Evolutionary conservation across 2,797 vertebrate species (phyloP), one percentile per base, ranked within the genome.

Genomic region (Enteromius anoplus): DNA sequence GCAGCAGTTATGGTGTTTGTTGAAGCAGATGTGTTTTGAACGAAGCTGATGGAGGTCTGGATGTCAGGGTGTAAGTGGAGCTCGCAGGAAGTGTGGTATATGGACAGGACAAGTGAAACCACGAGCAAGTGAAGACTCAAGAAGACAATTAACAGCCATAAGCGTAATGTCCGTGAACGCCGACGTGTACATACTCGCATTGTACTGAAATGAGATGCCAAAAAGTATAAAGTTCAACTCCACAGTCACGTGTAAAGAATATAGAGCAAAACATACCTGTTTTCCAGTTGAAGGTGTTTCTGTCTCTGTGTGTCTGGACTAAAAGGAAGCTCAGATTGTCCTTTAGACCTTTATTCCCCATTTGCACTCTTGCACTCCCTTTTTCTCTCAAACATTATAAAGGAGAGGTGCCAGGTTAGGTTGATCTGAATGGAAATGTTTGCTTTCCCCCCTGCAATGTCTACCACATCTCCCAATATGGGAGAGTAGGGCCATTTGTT

Each of bases 61-160:
- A 79, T 81, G 62, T 69, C 47, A 23, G 81, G 81, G 26, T 81
- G 83, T 69, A 84, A 47, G 80, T 10, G 78, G 81, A 82, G 66
- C 71, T 84, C 88, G 29, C 93, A 92, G 79, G 87, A 19, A 47
- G 78, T 84, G 2, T 37, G 47, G 40, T 87, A 79, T 64, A 82
- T 29, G 60, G 90, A 89, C 78, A 91, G 71, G 19, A 89, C 89
- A 60, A 89, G 75, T 29, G 92, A 66, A 5, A 65, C 86, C 85
- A 93, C 86, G 42, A 94, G 88, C 89, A 93, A 87, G 83, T 94
- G 92, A 72, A 94, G 87, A 86, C 89, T 87, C 88, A 93, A 42
- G 0, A 88, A 84, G 80, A 87, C 34, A 75, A 91, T 79, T 79
- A 91, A 89, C 88, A 94, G 90, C 86, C 87, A 91, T 14, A 92